Conservation (phyloP, 2,888 invertebrate species). For the Amiota minor region DNA sequence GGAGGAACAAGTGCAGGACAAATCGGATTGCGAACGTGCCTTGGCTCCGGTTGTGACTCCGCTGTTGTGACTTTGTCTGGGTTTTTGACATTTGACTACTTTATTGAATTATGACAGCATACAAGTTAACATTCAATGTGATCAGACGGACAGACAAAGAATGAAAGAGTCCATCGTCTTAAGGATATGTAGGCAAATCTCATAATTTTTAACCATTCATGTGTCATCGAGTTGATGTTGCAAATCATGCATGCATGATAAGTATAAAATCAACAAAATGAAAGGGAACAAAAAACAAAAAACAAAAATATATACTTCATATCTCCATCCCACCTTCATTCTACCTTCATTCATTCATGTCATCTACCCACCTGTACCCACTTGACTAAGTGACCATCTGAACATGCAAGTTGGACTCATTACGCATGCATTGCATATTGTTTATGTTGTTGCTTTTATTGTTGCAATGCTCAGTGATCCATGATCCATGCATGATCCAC, state of each 20-base stretch:
- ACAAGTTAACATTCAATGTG: constrained; percentile 59
- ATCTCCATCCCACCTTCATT: too few species aligned
- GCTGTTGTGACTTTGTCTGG: constrained; percentile 45
- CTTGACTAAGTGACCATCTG: constrained; percentile 1
- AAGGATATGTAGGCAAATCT: constrained; percentile 19
- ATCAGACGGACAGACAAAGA: neutral
- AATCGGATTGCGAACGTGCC: neutral
- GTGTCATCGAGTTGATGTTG: neutral
- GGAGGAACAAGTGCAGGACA: neutral
- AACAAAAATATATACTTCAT: neutral
- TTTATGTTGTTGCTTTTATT: constrained; percentile 43
- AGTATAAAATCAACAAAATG: too few species aligned
- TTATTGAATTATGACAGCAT: constrained; percentile 71
- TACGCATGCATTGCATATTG: constrained; percentile 50
- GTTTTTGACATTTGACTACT: constrained; percentile 63
- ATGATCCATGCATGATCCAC: constrained; percentile 10
- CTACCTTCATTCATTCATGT: too few species aligned
- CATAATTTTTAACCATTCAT: too few species aligned
- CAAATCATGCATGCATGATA: constrained; percentile 25
- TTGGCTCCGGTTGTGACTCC: neutral
- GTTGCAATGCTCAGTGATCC: neutral
- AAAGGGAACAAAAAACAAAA: neutral
- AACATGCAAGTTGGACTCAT: constrained; percentile 41
- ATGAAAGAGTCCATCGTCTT: neutral
- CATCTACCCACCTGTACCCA: neutral